Evolutionary conservation across 2,113 vertebrate species (phyloP).

Genomic region (Lophura nycthemera): DNA sequence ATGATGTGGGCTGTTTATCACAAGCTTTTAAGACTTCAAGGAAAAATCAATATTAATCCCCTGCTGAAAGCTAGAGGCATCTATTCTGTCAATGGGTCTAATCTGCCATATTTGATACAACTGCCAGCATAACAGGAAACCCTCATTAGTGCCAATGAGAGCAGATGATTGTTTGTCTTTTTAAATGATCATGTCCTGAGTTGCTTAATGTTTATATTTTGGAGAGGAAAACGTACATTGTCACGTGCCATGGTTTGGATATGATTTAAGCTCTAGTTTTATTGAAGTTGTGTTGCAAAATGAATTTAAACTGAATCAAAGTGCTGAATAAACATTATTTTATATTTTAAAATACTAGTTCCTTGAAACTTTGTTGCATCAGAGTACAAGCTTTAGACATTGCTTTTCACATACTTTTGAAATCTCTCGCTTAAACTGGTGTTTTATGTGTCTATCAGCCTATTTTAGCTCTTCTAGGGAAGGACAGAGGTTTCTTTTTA

Average conservation of each 20-base stretch:
- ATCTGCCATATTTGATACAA: slow-evolving; percentile 41
- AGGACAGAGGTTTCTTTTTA: not conserved
- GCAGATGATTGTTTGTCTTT: not conserved
- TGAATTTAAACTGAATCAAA: not conserved
- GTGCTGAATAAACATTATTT: not conserved
- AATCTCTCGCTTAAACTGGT: not conserved
- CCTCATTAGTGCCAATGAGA: not conserved
- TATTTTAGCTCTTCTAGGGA: not conserved
- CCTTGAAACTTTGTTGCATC: not conserved
- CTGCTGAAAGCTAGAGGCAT: slow-evolving; percentile 14
- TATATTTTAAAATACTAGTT: not conserved
- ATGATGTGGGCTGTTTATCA: slow-evolving; percentile 5
- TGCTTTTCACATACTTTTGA: not conserved
- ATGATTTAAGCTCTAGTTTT: not conserved
- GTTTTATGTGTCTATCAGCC: not conserved
- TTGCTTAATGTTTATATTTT: not conserved
- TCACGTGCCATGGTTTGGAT: not conserved
- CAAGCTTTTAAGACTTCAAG: slow-evolving; percentile 41
- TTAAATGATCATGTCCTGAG: not conserved
- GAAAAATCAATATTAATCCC: slow-evolving; percentile 50
- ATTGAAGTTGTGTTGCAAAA: not conserved
- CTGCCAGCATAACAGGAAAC: not conserved
- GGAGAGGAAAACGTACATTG: not conserved
- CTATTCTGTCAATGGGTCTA: slow-evolving; percentile 31
- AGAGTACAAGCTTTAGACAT: not conserved